Evolutionary conservation across 53 echinoderm and acorn worm species (phyloP).

Genomic region (Apostichopus leukothele): DNA sequence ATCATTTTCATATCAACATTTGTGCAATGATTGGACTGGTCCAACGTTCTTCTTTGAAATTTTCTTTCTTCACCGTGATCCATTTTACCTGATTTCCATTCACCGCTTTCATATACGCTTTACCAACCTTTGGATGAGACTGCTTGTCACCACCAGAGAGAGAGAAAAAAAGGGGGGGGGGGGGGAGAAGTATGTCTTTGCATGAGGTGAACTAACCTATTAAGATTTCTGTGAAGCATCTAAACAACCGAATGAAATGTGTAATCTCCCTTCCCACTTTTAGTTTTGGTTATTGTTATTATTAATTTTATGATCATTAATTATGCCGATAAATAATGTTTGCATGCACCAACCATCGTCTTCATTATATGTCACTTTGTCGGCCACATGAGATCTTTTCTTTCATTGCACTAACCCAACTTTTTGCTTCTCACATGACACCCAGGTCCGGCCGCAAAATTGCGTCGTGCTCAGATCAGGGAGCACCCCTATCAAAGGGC

Average conservation of each 20-base stretch:
- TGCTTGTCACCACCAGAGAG: too few relatives aligned
- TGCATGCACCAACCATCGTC: slow-evolving; percentile 11
- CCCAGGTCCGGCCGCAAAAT: slow-evolving; percentile 93
- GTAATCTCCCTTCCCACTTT: background rate
- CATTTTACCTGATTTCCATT: too few relatives aligned
- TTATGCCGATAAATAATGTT: background rate
- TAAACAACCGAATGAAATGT: slow-evolving; percentile 1
- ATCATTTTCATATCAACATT: too few relatives aligned
- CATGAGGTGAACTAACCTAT: slow-evolving; percentile 27
- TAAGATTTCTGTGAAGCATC: background rate
- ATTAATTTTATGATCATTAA: too few relatives aligned
- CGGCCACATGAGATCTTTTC: background rate
- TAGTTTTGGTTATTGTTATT: background rate
- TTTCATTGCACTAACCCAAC: slow-evolving; percentile 36
- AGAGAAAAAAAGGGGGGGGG: too few relatives aligned
- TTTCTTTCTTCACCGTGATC: too few relatives aligned
- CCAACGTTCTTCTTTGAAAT: too few relatives aligned
- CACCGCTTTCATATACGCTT: too few relatives aligned
- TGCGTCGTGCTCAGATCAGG: slow-evolving; percentile 79
- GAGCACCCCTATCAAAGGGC: slow-evolving; percentile 99
- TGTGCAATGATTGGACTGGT: too few relatives aligned
- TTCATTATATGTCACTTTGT: background rate
- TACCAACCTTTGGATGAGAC: too few relatives aligned
- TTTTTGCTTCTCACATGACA: slow-evolving; percentile 44
- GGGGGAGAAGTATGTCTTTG: background rate